phyloP scores from a whole-genome alignment of 2,113 vertebrate genomes.

The Balaenoptera acutorostrata region DNA sequence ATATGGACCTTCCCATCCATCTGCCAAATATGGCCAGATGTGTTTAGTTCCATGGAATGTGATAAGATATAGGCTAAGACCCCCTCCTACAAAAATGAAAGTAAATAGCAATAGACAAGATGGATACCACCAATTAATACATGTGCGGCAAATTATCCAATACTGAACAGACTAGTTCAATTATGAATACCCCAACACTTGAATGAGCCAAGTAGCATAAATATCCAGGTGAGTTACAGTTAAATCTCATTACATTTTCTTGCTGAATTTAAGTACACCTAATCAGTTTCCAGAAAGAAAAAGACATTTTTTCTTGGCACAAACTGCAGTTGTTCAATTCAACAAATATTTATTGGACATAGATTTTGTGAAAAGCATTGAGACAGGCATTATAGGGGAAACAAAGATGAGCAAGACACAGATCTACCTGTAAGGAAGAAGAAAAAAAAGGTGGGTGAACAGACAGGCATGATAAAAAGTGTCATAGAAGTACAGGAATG shows the following conservation, averaged over 20 bases:
- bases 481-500: background rate
- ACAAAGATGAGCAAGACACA: background rate
- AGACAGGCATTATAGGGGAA: background rate
- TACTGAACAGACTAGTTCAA: background rate
- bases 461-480: background rate
- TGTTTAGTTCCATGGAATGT: background rate
- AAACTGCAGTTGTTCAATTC: background rate
- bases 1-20: background rate
- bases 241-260: background rate
- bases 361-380: background rate
- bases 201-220: conserved; percentile 5
- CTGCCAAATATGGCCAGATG: background rate
- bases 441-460: background rate
- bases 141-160: background rate
- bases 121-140: background rate
- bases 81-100: background rate
- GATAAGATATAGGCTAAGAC: background rate
- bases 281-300: background rate
- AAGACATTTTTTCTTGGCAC: background rate
- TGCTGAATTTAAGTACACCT: background rate
- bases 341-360: background rate
- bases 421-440: background rate
- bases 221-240: background rate
- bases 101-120: background rate
- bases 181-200: background rate